phyloP scores from a whole-genome alignment of 2,888 invertebrate genomes.

The Tolmerus cingulatus region DNA sequence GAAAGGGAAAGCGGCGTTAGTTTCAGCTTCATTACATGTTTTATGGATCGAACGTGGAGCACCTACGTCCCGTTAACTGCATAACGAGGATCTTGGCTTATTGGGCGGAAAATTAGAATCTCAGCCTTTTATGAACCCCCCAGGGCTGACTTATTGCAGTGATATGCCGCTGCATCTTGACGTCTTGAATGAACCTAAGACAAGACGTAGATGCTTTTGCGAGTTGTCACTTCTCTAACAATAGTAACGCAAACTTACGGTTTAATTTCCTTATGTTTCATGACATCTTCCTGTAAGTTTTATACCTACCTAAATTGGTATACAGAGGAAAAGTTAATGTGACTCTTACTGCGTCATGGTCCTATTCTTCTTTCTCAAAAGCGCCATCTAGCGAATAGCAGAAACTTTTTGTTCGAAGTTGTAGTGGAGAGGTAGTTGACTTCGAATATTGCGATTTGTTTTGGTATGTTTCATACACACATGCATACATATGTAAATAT shows the following conservation, averaged over 20 bases:
- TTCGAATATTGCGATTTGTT: no score
- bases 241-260: not conserved
- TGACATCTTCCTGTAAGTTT: not conserved
- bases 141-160: not conserved
- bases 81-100: not conserved
- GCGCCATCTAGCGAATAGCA: no score
- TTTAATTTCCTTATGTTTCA: not conserved
- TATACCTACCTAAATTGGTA: not conserved
- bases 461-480: no score
- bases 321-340: not conserved
- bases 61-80: not conserved
- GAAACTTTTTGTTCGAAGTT: no score
- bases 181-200: not conserved
- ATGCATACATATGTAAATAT: no score
- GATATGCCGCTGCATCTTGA: not conserved
- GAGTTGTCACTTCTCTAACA: not conserved
- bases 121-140: not conserved
- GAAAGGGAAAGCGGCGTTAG: not conserved
- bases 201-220: not conserved
- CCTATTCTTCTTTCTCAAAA: no score
- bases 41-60: not conserved
- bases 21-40: not conserved
- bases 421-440: no score
- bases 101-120: not conserved
- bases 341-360: not conserved